Evolutionary conservation across 2,113 vertebrate genomes (phyloP).

Genomic region (Oryzias melastigma): DNA sequence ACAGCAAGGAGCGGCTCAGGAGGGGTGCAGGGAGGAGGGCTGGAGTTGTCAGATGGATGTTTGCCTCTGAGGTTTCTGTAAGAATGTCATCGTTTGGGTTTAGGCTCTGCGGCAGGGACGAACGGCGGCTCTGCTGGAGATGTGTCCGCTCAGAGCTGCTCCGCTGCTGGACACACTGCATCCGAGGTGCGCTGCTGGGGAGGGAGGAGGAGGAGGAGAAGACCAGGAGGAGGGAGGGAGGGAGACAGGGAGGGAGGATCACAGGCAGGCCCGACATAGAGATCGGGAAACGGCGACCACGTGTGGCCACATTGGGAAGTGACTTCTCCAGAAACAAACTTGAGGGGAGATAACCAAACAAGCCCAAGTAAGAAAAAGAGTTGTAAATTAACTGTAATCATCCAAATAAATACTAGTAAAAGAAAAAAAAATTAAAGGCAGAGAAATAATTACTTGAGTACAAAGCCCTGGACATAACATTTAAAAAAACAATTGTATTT

Average conservation of each 20-base stretch:
- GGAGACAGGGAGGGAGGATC: not conserved
- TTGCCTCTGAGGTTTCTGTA: constrained; percentile 50
- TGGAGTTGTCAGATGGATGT: constrained; percentile 70
- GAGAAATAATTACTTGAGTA: too few relatives aligned
- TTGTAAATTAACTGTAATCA: too few relatives aligned
- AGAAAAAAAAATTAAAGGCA: too few relatives aligned
- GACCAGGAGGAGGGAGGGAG: not conserved
- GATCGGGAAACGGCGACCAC: constrained; percentile 48
- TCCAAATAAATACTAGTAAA: too few relatives aligned
- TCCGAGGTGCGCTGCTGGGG: constrained; percentile 55
- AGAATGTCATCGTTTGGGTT: constrained; percentile 73
- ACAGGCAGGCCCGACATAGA: not conserved
- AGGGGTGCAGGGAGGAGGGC: constrained; percentile 33
- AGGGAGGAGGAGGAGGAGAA: not conserved
- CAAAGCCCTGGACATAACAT: too few relatives aligned
- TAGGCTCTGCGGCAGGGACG: constrained; percentile 27
- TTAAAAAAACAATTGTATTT: too few relatives aligned
- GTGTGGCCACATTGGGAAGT: constrained; percentile 21
- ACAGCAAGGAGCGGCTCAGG: constrained; percentile 55
- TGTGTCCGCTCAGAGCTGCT: constrained; percentile 38
- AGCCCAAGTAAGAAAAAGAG: too few relatives aligned
- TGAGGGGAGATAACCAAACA: too few relatives aligned
- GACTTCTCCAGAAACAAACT: not conserved
- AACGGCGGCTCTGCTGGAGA: constrained; percentile 6
- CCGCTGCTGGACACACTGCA: constrained; percentile 55